Percentiles rank a stretch among this genome's conserved stretches.
These are phyloP conservation scores for Calephelis virginiensis DNA, from an alignment of 1,140 invertebrate species.

Conservation along the genomic window DNA sequence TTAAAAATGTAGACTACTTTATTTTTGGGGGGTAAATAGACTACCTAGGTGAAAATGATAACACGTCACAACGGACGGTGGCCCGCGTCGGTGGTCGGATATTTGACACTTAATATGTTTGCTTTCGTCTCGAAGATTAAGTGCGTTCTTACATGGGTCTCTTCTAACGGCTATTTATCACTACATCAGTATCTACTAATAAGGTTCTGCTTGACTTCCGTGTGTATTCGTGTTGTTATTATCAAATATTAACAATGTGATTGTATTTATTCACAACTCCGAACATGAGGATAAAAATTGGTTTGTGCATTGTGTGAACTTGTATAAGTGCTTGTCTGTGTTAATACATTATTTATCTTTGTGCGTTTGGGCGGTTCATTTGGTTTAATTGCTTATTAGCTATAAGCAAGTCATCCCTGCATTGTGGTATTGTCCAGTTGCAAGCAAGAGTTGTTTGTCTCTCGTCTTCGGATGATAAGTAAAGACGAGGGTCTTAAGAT, in stretches of 20 bases:
- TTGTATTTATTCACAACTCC: conserved; percentile 14
- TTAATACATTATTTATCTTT: not conserved
- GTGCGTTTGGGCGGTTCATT: too few relatives aligned
- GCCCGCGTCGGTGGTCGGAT: conserved; percentile 41
- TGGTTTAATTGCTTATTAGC: too few relatives aligned
- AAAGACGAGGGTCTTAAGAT: too few relatives aligned
- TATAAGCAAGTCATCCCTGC: too few relatives aligned
- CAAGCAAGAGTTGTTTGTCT: too few relatives aligned
- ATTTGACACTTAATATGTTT: conserved; percentile 48
- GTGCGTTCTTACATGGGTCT: not conserved
- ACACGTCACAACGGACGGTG: conserved; percentile 39
- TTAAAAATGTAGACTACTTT: conserved; percentile 74
- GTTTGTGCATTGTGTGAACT: conserved; percentile 4
- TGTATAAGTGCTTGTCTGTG: not conserved
- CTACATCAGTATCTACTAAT: conserved; percentile 14
- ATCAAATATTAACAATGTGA: conserved; percentile 12
- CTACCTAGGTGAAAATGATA: conserved; percentile 57
- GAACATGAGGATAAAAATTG: conserved; percentile 7
- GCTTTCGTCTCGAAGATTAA: conserved; percentile 16
- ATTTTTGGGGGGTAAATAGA: conserved; percentile 69
- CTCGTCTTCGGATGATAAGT: too few relatives aligned
- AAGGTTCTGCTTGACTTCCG: conserved; percentile 11
- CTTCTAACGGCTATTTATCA: conserved; percentile 1
- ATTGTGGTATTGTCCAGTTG: too few relatives aligned
- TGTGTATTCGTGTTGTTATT: conserved; percentile 2